phyloP scores from a whole-genome alignment of 2,113 vertebrate genomes.

The Thalassoma bifasciatum region DNA sequence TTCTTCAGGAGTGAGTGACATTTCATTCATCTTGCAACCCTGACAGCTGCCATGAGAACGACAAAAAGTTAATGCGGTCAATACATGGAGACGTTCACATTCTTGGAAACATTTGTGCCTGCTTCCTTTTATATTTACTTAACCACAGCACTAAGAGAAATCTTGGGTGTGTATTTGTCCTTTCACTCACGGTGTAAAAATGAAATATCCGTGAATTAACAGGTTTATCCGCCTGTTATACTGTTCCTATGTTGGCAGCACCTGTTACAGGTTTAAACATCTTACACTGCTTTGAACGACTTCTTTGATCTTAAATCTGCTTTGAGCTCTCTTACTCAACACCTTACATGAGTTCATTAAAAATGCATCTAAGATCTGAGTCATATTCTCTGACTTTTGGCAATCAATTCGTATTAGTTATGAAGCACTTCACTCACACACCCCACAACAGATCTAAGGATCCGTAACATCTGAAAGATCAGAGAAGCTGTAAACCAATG shows the following conservation, averaged over 20 bases:
- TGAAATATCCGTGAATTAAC: not conserved
- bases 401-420: slow-evolving; percentile 4
- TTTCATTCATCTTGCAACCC: slow-evolving; percentile 70
- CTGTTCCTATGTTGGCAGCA: not conserved
- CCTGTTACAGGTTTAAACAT: slow-evolving; percentile 18
- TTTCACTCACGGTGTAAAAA: not conserved
- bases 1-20: slow-evolving; percentile 51
- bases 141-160: not conserved
- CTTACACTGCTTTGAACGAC: not conserved
- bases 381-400: not conserved
- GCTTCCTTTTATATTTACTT: slow-evolving; percentile 14
- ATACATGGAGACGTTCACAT: slow-evolving; percentile 39
- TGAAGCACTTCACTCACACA: slow-evolving; percentile 15
- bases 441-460: not conserved
- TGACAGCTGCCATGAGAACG: slow-evolving; percentile 54
- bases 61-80: slow-evolving; percentile 61
- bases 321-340: slow-evolving; percentile 10
- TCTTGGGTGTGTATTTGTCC: slow-evolving; percentile 15
- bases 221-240: not conserved
- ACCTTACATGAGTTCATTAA: slow-evolving; percentile 8
- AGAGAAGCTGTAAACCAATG: not conserved
- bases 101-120: slow-evolving; percentile 40
- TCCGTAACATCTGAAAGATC: not conserved
- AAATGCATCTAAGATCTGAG: not conserved
- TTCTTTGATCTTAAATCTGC: slow-evolving; percentile 20